These are phyloP conservation scores for Adelges cooleyi DNA, from an alignment of 1,140 invertebrate species.

Conservation along the genomic window DNA sequence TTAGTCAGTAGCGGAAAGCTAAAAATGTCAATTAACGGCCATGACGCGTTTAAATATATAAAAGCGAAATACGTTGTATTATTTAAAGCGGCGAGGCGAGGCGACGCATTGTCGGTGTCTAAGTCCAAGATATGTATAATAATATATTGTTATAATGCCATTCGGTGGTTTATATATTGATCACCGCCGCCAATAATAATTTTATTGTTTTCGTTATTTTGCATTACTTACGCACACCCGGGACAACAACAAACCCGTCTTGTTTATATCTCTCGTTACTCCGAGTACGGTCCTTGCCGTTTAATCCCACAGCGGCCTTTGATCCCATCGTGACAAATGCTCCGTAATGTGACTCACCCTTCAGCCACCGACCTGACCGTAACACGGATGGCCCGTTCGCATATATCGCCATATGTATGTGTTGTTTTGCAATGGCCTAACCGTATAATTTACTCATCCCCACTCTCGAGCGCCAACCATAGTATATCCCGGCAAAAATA, in stretches of 20 bases:
- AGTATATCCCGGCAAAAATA: not conserved
- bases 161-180: no score
- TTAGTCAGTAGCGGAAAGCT: no score
- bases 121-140: no score
- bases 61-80: no score
- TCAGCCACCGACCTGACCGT: not conserved
- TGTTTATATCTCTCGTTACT: slow-evolving; percentile 5
- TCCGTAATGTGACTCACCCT: slow-evolving; percentile 5
- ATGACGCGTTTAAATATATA: no score
- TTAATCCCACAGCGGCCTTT: slow-evolving; percentile 26
- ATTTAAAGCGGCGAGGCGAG: no score
- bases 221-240: not conserved
- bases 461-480: not conserved
- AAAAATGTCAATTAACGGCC: no score
- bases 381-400: not conserved
- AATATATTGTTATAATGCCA: no score
- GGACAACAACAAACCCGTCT: not conserved
- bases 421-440: not conserved
- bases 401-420: not conserved
- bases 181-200: no score
- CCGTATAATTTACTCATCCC: slow-evolving; percentile 4
- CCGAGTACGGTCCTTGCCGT: not conserved
- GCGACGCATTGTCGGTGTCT: no score
- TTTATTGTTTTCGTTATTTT: not conserved
- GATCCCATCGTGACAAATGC: slow-evolving; percentile 23